Evolutionary conservation across 1,140 invertebrate genomes (phyloP).

Genomic region (Chironomus tepperi): DNA sequence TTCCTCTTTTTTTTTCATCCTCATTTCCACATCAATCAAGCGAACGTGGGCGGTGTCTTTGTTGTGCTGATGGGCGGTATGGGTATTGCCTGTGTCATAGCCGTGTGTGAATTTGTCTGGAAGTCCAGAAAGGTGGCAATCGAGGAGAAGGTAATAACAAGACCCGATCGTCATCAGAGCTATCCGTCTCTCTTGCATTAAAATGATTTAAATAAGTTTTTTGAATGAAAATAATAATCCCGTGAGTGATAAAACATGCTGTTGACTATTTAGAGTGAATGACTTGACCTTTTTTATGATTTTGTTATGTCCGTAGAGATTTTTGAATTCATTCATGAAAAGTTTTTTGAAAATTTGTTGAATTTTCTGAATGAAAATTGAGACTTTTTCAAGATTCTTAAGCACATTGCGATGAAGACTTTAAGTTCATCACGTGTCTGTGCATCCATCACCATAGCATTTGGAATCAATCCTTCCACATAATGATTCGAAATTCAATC

Average conservation of each 20-base stretch:
- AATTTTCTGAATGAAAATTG: too few relatives aligned
- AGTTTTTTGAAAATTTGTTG: too few relatives aligned
- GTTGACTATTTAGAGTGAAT: too few relatives aligned
- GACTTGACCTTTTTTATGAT: too few relatives aligned
- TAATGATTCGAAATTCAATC: not conserved
- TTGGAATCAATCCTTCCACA: too few relatives aligned
- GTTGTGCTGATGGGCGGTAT: slow-evolving; percentile 87
- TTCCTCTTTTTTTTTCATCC: too few relatives aligned
- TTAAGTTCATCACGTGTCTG: too few relatives aligned
- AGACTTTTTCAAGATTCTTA: too few relatives aligned
- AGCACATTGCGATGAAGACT: too few relatives aligned
- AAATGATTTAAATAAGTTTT: slow-evolving; percentile 1
- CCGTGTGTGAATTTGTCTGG: slow-evolving; percentile 88
- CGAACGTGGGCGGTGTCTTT: slow-evolving; percentile 92
- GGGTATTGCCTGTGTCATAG: slow-evolving; percentile 78
- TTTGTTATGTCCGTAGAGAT: too few relatives aligned
- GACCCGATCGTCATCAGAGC: slow-evolving; percentile 32
- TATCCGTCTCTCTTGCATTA: slow-evolving; percentile 17
- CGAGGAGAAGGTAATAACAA: slow-evolving; percentile 71
- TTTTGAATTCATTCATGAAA: too few relatives aligned
- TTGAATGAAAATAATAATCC: not conserved
- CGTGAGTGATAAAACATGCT: not conserved
- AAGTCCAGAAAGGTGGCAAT: slow-evolving; percentile 85
- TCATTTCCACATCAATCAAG: slow-evolving; percentile 32
- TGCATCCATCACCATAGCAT: too few relatives aligned